Base-by-base conservation (phyloP, 1,140 invertebrate genomes). In the Cherax destructor region DNA sequence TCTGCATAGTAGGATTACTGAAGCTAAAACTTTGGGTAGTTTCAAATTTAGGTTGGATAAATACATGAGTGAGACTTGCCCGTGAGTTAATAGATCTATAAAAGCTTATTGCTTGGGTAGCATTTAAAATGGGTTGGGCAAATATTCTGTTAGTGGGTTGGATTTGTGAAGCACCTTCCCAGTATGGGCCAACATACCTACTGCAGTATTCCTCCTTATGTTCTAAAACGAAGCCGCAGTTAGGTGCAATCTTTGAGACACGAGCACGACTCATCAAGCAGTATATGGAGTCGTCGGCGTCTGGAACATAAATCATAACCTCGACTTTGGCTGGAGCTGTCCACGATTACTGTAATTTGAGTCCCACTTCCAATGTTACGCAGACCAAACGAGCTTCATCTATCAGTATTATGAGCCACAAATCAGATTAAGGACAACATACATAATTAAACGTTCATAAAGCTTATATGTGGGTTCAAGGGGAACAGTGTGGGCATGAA, bases 271-370 rank as follows among this genome's bases (percentile, higher is more conserved):
- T 30, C 52, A n/a, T 87, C 49, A 87, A 47, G 30, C 11, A 61
- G 18, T 49, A 59, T 61, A 78, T 61, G 69, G 85, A 76, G n/a
- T 30, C 72, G 74, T 50, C 30, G 52, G 76, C 76, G 85, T 87
- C 85, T 76, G 85, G 74, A 79, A 78, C 85, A 79, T 87, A 59
- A 87, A 87, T 87, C 85, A 87, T 79, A 87, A 59, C 85, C 85
- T 59, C 52, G 85, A 79, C 85, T 87, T 87, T 47, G 76, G 85
- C 59, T 59, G 85, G 85, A 79, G 72, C 52, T 87, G 85, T 79
- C 52, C 74, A n/a, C 9, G 74, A 87, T 87, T 79, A 87, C 76
- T 87, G 52, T 86, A 86, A 86, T 86, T 86, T 77, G 50, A 86
- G 74, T 86, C 69, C 47, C 74, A 56, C 84, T 86, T 77, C 84